Percentiles rank a stretch among this genome's conserved stretches.
phyloP scores from a whole-genome alignment of 1,140 invertebrate species.

The Bombyx mori region DNA sequence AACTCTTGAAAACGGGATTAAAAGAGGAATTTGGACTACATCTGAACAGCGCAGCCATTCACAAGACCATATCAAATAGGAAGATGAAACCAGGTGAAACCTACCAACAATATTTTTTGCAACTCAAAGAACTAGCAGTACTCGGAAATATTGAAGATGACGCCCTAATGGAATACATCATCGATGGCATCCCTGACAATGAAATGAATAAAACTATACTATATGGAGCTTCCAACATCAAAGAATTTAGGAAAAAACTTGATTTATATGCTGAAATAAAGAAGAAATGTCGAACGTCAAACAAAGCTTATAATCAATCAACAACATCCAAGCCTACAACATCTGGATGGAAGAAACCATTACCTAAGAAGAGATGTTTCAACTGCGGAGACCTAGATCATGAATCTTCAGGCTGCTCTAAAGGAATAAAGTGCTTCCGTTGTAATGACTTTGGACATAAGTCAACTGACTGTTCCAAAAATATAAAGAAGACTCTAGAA shows the following conservation, averaged over 20 bases:
- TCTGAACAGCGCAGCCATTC: too few relatives aligned
- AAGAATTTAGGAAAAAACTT: not conserved
- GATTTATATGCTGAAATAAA: slow-evolving; percentile 1
- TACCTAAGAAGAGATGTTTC: slow-evolving; percentile 13
- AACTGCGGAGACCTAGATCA: slow-evolving; percentile 19
- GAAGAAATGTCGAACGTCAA: not conserved
- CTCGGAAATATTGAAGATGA: slow-evolving; percentile 28
- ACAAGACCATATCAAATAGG: too few relatives aligned
- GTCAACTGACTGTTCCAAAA: slow-evolving; percentile 12
- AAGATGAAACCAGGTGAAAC: slow-evolving; percentile 17
- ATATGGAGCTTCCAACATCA: not conserved
- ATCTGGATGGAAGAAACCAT: not conserved
- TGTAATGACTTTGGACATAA: slow-evolving; percentile 22
- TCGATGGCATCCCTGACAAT: not conserved
- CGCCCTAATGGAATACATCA: slow-evolving; percentile 6
- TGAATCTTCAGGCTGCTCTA: slow-evolving; percentile 9
- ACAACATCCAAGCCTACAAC: too few relatives aligned
- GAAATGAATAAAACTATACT: not conserved
- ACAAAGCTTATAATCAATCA: too few relatives aligned
- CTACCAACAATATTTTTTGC: slow-evolving; percentile 15
- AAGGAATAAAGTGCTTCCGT: slow-evolving; percentile 26
- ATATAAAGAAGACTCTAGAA: slow-evolving; percentile 9
- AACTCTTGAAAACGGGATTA: too few relatives aligned
- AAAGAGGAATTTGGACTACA: too few relatives aligned
- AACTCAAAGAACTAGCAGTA: slow-evolving; percentile 23